Base-by-base conservation (phyloP, 2,797 vertebrate genomes). In the Sandelia bainsii region DNA sequence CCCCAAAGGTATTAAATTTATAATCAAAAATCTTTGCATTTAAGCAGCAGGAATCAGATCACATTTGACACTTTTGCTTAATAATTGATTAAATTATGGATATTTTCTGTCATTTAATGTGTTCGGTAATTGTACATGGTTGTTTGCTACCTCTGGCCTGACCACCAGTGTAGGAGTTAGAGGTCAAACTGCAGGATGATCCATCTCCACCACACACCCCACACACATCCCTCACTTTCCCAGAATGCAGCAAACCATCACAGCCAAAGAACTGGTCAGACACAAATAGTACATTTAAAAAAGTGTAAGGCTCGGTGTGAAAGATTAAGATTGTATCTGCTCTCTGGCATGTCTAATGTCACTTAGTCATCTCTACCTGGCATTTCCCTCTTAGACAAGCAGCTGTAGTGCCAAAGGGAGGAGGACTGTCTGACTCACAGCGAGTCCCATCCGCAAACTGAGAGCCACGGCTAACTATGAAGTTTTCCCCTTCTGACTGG, bases 381-480 rank as follows among this genome's bases (percentile, higher is more conserved):
- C 98, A 99, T 78, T 72, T 92, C 40, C 97, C 97, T 45, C 71
- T 85, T 1, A 98, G 88, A 20, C 98, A 99, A 39, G 96, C 91
- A 39, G 84, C 87, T 16, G 93, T 91, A 5, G 90, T 44, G 19
- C 94, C 93, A 0, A 81, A 84, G 13, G 69, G 69, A 27, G 49
- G 75, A 0, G 67, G 59, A 10, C 48, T 51, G 8, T 87, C 87
- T 0, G 89, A 84, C 87, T 96, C 93, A 79, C 97, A 99, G 11
- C 97, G 95, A 8, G 97, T 98, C 39, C 98, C 97, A 8, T 99
- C 98, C 25, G 89, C 69, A 91, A 99, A 99, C 54, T 85, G 90
- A 69, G 95, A 90, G 13, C 96, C 96, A 0, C 97, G 96, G 59
- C 95, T 96, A 77, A 96, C 93, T 25, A 99, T 95, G 91, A 99